These are phyloP conservation scores for Ectropis crepuscularia DNA, from an alignment of 2,888 invertebrate species.

Conservation along the genomic window DNA sequence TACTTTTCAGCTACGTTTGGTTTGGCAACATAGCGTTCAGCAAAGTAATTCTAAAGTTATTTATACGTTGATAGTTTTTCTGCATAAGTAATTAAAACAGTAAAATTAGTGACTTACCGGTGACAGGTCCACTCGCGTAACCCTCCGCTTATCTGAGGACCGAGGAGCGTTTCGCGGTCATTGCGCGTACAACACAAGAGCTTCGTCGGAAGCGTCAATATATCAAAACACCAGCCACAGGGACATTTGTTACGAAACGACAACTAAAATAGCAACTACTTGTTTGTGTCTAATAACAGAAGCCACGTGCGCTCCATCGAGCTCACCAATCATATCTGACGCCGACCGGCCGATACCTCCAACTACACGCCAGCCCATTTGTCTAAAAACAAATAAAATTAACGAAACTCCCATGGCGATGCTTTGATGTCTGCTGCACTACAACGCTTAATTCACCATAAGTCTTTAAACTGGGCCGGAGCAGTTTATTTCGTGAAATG, in stretches of 20 bases:
- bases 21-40: too few species aligned
- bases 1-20: too few species aligned
- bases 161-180: constrained; percentile 29
- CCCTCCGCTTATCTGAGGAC: constrained; percentile 6
- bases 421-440: constrained; percentile 62
- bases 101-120: constrained; percentile 38
- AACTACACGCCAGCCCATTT: constrained; percentile 37
- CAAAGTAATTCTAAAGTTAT: too few species aligned
- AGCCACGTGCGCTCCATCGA: constrained; percentile 59
- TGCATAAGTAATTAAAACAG: constrained; percentile 14
- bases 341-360: constrained; percentile 36
- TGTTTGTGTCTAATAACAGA: constrained; percentile 53
- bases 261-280: constrained; percentile 59
- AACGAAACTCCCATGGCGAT: constrained; percentile 30
- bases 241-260: constrained; percentile 58
- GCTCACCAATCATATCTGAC: constrained; percentile 68
- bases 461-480: constrained; percentile 65
- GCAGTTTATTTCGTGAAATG: constrained; percentile 66
- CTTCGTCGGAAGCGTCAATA: constrained; percentile 46
- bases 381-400: constrained; percentile 52
- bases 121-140: constrained; percentile 42
- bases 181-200: constrained; percentile 19
- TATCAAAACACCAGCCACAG: constrained; percentile 53
- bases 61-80: not conserved
- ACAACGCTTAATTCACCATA: constrained; percentile 59